Conservation (phyloP, 2,797 vertebrate species). For the Alcedo atthis region DNA sequence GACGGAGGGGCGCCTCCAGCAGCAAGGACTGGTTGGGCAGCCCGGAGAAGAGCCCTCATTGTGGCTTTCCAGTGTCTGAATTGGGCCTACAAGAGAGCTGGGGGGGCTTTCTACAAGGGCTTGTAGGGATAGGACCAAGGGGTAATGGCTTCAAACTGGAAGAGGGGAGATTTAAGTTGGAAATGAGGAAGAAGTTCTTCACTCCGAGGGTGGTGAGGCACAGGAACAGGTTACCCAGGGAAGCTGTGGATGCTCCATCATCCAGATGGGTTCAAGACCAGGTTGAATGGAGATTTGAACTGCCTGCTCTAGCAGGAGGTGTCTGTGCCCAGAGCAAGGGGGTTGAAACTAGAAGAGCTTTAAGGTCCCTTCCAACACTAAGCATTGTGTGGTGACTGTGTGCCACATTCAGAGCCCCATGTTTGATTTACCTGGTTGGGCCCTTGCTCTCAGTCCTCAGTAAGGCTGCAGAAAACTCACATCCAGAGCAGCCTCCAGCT, state of each 20-base stretch:
- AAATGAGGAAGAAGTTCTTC: background rate
- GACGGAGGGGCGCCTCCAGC: background rate
- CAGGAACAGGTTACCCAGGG: background rate
- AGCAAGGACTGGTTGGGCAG: background rate
- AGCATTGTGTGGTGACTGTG: background rate
- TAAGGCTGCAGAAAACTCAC: background rate
- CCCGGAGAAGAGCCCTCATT: background rate
- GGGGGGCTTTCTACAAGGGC: background rate
- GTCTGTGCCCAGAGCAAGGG: background rate
- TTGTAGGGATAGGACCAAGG: background rate
- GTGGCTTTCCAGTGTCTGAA: background rate
- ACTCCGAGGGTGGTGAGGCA: background rate
- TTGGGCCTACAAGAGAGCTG: background rate
- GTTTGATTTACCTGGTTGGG: background rate
- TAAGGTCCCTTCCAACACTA: background rate
- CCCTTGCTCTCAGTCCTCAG: background rate
- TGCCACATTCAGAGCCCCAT: fast-evolving
- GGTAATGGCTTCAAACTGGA: background rate
- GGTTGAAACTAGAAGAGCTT: background rate
- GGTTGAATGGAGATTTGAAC: background rate
- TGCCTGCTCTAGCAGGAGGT: background rate
- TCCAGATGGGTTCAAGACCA: no score
- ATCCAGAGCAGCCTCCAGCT: background rate
- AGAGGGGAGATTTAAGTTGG: background rate
- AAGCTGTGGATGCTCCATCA: background rate